A percentile compares a stretch with the other conserved stretches of the same genome.
Evolutionary conservation across 2,113 vertebrate species (phyloP).

Genomic region (Micromys minutus): DNA sequence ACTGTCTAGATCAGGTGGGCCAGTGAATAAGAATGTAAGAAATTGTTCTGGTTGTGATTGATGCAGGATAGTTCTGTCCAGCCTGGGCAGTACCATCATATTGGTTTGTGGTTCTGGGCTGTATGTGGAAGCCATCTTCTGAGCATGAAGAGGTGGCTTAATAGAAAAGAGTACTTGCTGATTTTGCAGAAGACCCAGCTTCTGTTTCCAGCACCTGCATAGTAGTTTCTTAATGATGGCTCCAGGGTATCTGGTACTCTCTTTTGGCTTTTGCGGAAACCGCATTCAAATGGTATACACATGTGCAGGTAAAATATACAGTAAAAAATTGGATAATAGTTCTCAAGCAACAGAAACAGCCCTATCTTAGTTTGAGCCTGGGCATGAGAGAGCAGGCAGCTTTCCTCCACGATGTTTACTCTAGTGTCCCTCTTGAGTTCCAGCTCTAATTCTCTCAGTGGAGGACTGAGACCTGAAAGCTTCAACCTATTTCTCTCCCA

Average conservation of each 20-base stretch:
- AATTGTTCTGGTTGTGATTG: not conserved
- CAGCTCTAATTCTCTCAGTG: not conserved
- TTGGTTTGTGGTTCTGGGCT: not conserved
- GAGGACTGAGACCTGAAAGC: not conserved
- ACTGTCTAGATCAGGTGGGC: not conserved
- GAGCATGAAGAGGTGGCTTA: not conserved
- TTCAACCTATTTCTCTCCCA: no score
- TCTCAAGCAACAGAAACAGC: not conserved
- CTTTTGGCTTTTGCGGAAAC: not conserved
- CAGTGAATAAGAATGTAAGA: no score
- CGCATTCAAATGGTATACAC: not conserved
- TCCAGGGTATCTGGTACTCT: not conserved
- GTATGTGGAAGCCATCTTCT: no score
- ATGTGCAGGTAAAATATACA: not conserved
- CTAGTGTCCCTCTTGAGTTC: not conserved
- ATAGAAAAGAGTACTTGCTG: no score
- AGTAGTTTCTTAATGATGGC: not conserved
- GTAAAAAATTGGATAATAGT: no score
- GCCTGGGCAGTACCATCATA: no score
- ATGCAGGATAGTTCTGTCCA: not conserved
- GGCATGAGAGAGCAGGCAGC: no score
- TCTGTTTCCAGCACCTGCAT: not conserved
- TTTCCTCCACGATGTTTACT: not conserved
- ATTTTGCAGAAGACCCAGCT: not conserved
- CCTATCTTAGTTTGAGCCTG: not conserved